A percentile compares a stretch with the other conserved stretches of the same genome.
These are phyloP conservation scores for Rhabdophis nuchalis DNA, from an alignment of 2,797 vertebrate genomes.

Conservation along the genomic window DNA sequence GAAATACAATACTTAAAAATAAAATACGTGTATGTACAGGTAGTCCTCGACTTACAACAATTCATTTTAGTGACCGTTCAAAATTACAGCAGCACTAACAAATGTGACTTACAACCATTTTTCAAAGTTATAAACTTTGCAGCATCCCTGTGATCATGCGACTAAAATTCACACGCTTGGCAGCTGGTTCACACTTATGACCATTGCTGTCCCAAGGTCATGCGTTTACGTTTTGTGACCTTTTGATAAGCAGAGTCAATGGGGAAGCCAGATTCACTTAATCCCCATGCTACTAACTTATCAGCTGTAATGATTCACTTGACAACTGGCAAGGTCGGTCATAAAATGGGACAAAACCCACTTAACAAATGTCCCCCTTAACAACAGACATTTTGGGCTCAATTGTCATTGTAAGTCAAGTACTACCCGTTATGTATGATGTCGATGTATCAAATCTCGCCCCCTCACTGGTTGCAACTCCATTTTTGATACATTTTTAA, in stretches of 20 bases:
- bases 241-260: not conserved
- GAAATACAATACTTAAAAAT: not conserved
- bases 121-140: not conserved
- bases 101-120: not conserved
- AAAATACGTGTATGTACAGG: not conserved
- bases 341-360: not conserved
- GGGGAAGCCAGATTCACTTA: not conserved
- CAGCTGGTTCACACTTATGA: not conserved
- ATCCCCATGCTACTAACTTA: not conserved
- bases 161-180: too few relatives aligned
- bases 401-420: not conserved
- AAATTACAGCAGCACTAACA: not conserved
- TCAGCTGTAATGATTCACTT: not conserved
- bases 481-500: not conserved
- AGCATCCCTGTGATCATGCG: not conserved
- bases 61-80: not conserved
- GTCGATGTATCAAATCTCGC: not conserved
- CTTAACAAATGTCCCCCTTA: not conserved
- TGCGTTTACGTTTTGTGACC: not conserved
- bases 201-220: not conserved
- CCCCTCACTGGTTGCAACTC: not conserved
- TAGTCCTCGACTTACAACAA: not conserved
- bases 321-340: not conserved
- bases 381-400: not conserved
- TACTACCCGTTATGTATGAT: not conserved